Conservation (phyloP, 2,113 vertebrate genomes). For the Macrotus californicus region DNA sequence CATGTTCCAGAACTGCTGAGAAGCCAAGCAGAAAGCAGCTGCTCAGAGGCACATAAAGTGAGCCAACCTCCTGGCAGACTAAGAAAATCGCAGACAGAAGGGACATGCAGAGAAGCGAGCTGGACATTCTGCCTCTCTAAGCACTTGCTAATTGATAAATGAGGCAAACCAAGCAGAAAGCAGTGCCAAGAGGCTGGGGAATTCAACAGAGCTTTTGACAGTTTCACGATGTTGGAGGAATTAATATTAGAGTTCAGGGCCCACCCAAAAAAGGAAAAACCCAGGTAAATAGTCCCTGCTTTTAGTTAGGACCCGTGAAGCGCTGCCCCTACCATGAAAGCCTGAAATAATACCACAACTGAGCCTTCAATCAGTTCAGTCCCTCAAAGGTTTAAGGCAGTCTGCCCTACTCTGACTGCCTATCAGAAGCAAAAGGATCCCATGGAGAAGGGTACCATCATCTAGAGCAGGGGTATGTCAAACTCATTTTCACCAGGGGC, state of each 20-base stretch:
- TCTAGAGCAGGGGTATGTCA: neutral
- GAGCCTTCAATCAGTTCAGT: neutral
- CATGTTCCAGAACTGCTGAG: neutral
- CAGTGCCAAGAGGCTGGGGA: too few species aligned
- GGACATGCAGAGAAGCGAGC: neutral
- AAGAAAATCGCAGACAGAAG: neutral
- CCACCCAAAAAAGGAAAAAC: neutral
- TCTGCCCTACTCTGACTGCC: neutral
- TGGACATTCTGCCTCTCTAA: neutral
- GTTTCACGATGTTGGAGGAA: neutral
- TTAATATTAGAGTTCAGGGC: neutral
- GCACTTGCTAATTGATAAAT: neutral
- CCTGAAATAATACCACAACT: neutral
- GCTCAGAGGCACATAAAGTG: neutral
- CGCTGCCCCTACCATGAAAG: neutral
- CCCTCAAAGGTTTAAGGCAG: neutral
- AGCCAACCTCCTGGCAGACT: neutral
- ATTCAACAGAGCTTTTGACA: neutral
- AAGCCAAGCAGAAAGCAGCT: neutral
- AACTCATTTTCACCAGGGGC: too few species aligned
- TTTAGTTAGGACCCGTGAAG: neutral
- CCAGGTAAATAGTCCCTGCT: neutral
- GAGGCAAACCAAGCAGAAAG: neutral
- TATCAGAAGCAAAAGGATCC: neutral
- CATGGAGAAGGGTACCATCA: neutral